These are phyloP conservation scores for Bursaphelenchus mucronatus DNA, from an alignment of 1,140 invertebrate genomes.

Conservation along the genomic window DNA sequence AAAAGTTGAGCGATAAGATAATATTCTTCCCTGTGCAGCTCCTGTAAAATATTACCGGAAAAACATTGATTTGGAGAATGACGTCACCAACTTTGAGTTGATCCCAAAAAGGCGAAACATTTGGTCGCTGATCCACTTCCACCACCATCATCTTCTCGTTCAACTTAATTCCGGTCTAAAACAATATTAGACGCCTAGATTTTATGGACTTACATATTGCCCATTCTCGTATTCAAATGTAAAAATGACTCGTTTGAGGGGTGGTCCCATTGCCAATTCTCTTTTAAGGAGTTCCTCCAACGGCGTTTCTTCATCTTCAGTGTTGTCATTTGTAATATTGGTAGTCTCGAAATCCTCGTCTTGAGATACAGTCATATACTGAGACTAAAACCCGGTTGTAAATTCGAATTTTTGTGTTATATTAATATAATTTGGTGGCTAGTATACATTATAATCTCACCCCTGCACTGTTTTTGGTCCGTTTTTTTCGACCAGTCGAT, in stretches of 20 bases:
- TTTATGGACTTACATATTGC: neutral
- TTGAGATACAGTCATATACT: too few species aligned
- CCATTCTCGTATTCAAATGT: conserved; percentile 1
- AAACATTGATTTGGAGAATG: neutral
- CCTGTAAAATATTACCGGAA: neutral
- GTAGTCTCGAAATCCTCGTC: too few species aligned
- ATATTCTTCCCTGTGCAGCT: too few species aligned
- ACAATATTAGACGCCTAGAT: neutral
- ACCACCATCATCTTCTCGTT: conserved; percentile 13
- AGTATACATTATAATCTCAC: too few species aligned
- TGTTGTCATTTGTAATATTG: too few species aligned
- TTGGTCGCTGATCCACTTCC: conserved; percentile 6
- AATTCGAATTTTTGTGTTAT: too few species aligned
- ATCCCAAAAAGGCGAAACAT: conserved; percentile 1
- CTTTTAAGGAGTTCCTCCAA: conserved; percentile 4
- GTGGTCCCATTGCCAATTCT: conserved; percentile 4
- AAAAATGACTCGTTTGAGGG: neutral
- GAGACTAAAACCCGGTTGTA: too few species aligned
- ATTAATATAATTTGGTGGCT: too few species aligned
- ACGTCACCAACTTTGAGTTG: conserved; percentile 14
- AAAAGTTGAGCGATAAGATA: too few species aligned
- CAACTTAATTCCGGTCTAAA: conserved; percentile 11
- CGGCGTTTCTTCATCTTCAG: neutral
- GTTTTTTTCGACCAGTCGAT: too few species aligned
- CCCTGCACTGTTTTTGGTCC: too few species aligned